phyloP scores from a whole-genome alignment of 2,888 invertebrate species.

The Plagiodera versicolora region DNA sequence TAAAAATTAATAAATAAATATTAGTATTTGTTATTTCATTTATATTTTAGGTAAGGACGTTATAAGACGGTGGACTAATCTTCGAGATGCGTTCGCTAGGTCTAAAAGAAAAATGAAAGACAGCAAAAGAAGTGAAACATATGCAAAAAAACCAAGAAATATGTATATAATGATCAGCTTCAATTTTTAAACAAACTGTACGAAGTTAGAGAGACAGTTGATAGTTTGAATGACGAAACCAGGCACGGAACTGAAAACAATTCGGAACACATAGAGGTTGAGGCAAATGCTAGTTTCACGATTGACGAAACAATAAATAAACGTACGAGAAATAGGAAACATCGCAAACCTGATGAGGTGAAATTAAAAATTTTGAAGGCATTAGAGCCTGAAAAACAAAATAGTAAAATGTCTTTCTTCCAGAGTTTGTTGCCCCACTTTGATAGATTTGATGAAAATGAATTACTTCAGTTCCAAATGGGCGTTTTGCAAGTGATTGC shows the following conservation, averaged over 20 bases:
- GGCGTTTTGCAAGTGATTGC: slow-evolving; percentile 10
- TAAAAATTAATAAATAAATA: slow-evolving; percentile 9
- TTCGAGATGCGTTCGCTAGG: slow-evolving; percentile 14
- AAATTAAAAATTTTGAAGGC: slow-evolving; percentile 16
- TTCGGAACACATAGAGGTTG: slow-evolving; percentile 8
- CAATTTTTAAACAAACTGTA: slow-evolving; percentile 18
- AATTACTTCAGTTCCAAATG: slow-evolving; percentile 10
- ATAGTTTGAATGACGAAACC: slow-evolving; percentile 9
- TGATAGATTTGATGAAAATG: slow-evolving; percentile 16
- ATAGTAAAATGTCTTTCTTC: slow-evolving; percentile 9
- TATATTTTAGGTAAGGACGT: slow-evolving; percentile 19
- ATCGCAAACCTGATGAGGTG: slow-evolving; percentile 15
- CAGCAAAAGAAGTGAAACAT: slow-evolving; percentile 12
- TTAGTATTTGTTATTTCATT: slow-evolving; percentile 12
- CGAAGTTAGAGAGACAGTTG: slow-evolving; percentile 8
- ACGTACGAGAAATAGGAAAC: slow-evolving; percentile 13
- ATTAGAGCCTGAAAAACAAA: slow-evolving; percentile 15
- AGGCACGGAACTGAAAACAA: slow-evolving; percentile 11
- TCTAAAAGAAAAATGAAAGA: slow-evolving; percentile 9
- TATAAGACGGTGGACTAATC: slow-evolving; percentile 16
- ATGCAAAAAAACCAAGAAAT: slow-evolving; percentile 12
- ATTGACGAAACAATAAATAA: slow-evolving; percentile 12
- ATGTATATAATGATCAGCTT: slow-evolving; percentile 14
- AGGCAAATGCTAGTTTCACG: not conserved
- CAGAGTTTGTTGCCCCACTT: slow-evolving; percentile 5